Percentiles rank a stretch among this genome's conserved stretches.
phyloP scores from a whole-genome alignment of 1,140 invertebrate genomes.

The Pinna nobilis region DNA sequence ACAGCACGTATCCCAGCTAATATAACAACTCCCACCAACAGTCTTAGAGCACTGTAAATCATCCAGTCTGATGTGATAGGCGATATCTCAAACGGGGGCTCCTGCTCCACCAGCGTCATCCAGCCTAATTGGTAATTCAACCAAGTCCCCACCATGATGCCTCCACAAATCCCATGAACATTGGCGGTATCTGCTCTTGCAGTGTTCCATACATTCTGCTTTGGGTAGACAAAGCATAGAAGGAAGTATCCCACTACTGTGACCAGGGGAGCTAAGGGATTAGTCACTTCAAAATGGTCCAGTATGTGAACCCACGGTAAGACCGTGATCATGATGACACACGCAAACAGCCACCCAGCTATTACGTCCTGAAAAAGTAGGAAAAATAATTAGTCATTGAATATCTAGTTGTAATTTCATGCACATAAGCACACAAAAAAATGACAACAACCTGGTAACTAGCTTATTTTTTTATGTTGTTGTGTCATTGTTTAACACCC shows the following conservation, averaged over 20 bases:
- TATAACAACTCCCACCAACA: conserved; percentile 3
- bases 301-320: conserved; percentile 84
- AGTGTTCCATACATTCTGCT: conserved; percentile 73
- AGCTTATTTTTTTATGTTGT: no score
- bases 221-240: conserved; percentile 83
- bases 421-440: not conserved
- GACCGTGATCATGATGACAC: conserved; percentile 82
- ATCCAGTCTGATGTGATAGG: conserved; percentile 11
- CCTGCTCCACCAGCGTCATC: not conserved
- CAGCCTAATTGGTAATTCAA: conserved; percentile 84
- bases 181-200: conserved; percentile 89
- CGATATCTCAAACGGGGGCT: conserved; percentile 1
- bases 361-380: conserved; percentile 74
- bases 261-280: conserved; percentile 81
- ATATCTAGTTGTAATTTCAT: not conserved
- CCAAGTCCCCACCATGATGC: conserved; percentile 87
- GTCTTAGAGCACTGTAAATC: conserved; percentile 13
- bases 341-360: conserved; percentile 78
- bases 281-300: conserved; percentile 84
- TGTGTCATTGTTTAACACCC: no score
- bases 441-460: no score
- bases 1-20: conserved; percentile 6
- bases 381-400: not conserved
- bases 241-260: conserved; percentile 81
- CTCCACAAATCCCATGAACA: conserved; percentile 84